Evolutionary conservation across 2,888 invertebrate genomes (phyloP).

Genomic region (Elysia crispata): DNA sequence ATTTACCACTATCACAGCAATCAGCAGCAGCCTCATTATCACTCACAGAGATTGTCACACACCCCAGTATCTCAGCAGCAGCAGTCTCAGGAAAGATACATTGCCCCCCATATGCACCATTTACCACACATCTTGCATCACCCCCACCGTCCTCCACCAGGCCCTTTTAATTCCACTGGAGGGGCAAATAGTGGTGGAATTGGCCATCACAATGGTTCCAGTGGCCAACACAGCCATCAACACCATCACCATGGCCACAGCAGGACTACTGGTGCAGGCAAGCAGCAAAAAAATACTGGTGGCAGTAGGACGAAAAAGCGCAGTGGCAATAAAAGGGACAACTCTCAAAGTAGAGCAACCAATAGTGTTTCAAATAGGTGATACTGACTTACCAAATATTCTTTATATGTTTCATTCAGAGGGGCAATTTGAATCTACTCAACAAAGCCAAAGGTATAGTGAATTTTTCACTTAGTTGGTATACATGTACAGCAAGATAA

Average conservation of each 20-base stretch:
- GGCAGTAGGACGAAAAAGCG: constrained; percentile 24
- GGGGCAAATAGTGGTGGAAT: constrained; percentile 1
- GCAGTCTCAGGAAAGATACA: constrained; percentile 14
- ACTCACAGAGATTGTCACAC: not conserved
- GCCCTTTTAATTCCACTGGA: constrained; percentile 15
- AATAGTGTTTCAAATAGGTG: constrained; percentile 17
- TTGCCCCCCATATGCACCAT: constrained; percentile 1
- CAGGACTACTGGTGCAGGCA: too few relatives aligned
- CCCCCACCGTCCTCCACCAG: constrained; percentile 43
- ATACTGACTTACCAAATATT: too few relatives aligned
- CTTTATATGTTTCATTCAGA: too few relatives aligned
- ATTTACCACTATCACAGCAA: constrained; percentile 13
- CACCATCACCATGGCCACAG: too few relatives aligned
- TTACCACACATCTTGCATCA: not conserved
- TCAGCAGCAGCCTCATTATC: not conserved
- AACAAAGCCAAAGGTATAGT: too few relatives aligned
- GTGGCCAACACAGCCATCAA: constrained; percentile 11
- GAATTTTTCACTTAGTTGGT: too few relatives aligned
- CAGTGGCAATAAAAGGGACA: constrained; percentile 42
- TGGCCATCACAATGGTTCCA: not conserved
- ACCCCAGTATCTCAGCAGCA: constrained; percentile 3
- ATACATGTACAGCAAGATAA: too few relatives aligned
- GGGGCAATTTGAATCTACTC: too few relatives aligned
- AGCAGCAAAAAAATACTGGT: not conserved
- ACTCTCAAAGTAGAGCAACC: constrained; percentile 40